These are phyloP conservation scores for Araneus ventricosus DNA, from an alignment of 1,140 invertebrate genomes.

Conservation along the genomic window DNA sequence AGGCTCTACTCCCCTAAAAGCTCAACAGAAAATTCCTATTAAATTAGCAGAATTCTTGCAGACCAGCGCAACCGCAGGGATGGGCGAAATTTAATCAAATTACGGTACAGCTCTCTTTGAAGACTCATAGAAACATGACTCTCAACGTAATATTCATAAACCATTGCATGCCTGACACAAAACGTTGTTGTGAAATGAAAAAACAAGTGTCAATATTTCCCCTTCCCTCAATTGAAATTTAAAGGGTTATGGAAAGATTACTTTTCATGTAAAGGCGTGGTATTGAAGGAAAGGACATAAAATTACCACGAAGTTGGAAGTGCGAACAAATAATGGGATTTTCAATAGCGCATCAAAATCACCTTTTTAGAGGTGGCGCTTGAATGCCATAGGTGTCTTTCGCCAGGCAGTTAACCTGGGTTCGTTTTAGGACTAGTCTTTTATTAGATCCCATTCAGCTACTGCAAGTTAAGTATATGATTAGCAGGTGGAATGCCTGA, in stretches of 20 bases:
- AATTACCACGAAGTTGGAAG: too few species aligned
- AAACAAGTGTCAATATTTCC: too few species aligned
- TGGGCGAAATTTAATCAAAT: constrained; percentile 45
- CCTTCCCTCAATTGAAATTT: not conserved
- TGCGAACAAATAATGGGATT: constrained; percentile 42
- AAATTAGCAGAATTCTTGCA: constrained; percentile 33
- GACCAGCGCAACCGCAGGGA: not conserved
- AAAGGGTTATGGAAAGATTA: constrained; percentile 51
- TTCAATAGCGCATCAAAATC: constrained; percentile 59
- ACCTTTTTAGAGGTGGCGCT: constrained; percentile 55
- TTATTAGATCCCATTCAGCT: not conserved
- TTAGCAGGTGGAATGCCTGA: not conserved
- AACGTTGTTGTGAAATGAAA: constrained; percentile 54
- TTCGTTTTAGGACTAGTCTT: not conserved
- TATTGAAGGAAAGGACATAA: not conserved
- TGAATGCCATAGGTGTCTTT: constrained; percentile 40
- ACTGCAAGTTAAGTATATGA: not conserved
- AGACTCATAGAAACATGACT: not conserved
- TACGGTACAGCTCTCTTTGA: not conserved
- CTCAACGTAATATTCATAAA: not conserved
- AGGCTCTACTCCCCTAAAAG: not conserved
- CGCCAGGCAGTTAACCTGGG: not conserved
- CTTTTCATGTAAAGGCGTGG: constrained; percentile 14
- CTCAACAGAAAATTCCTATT: not conserved
- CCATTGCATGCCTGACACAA: constrained; percentile 18